Base-by-base conservation (phyloP, 2,888 invertebrate species). In the Embidobia sp. region DNA sequence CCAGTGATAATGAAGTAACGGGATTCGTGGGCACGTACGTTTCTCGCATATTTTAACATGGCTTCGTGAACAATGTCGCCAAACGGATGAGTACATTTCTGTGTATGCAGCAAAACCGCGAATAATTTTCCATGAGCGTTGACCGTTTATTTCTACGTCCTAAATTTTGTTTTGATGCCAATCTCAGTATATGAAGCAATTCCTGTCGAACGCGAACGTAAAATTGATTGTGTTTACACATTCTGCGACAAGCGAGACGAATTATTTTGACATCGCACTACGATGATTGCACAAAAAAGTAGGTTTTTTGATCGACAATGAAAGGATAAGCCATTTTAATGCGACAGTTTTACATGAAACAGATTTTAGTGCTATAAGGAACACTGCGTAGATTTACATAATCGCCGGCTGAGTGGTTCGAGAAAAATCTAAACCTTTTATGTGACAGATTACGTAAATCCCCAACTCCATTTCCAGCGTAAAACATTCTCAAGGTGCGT, bases 1-100 rank as follows among this genome's bases (percentile, higher is more conserved):
- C 86, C 86, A 82, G 81, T 82, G 86, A 86, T 88, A 88, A 88
- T 87, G 85, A 85, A 86, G 86, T 85, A 85, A 87, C 85, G 86
- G 86, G 86, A 87, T 87, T 88, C 87, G 59, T 76, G 64, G 75
- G 82, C 87, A 86, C 85, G 87, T 86, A 85, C 85, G 84, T 86
- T 85, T 80, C 80, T 78, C 83, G 87, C 85, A 88, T 88, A 87
- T 88, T 88, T 88, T 85, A 87, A 86, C 84, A 83, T 83, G 80
- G 83, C 84, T 84, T 86, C 83, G 75, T 75, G 61, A 76, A 66
- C 53, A 73, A n/a, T n/a, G n/a, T n/a, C n/a, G n/a, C n/a, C 44
- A 27, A 44, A 51, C 51, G 8, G 42, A 40, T 33, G 16, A 10
- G 33, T 44, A 53, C 33, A 42, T 66, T 49, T 63, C 13, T 6